Conservation (phyloP, 1,140 invertebrate species). For the Zaprionus africanus region DNA sequence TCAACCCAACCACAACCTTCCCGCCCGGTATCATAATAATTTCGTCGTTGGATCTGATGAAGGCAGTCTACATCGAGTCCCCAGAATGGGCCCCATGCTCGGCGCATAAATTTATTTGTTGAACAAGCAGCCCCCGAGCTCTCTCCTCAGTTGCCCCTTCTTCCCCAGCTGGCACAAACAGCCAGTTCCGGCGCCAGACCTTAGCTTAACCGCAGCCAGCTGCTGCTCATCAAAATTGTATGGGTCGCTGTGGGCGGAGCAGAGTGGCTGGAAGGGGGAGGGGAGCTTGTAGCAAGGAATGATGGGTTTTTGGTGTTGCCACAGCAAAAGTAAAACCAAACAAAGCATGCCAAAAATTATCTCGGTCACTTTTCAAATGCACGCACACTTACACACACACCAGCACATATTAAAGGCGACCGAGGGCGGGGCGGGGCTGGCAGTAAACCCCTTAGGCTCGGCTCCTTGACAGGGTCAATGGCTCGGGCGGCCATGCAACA, state of each 20-base stretch:
- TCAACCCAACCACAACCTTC: slow-evolving; percentile 17
- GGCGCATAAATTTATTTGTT: slow-evolving; percentile 75
- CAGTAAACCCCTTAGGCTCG: slow-evolving; percentile 17
- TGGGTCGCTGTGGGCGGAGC: slow-evolving; percentile 14
- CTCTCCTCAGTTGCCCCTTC: neutral
- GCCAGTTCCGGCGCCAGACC: slow-evolving; percentile 22
- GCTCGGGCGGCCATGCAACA: slow-evolving; percentile 29
- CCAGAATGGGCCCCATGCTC: slow-evolving; percentile 31
- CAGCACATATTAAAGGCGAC: slow-evolving; percentile 11
- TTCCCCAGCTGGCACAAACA: slow-evolving; percentile 1
- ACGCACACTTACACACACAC: slow-evolving; percentile 55
- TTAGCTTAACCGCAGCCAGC: slow-evolving; percentile 61
- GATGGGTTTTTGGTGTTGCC: slow-evolving; percentile 34
- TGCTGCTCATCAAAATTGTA: slow-evolving; percentile 78
- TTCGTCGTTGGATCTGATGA: slow-evolving; percentile 56
- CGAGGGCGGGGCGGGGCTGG: neutral
- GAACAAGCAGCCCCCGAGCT: slow-evolving; percentile 16
- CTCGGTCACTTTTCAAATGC: slow-evolving; percentile 81
- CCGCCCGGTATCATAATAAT: slow-evolving; percentile 63
- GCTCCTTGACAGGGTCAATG: slow-evolving; percentile 54
- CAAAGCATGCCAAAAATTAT: slow-evolving; percentile 80
- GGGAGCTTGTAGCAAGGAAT: neutral
- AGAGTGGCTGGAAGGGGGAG: neutral
- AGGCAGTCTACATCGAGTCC: slow-evolving; percentile 35
- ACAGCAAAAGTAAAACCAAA: slow-evolving; percentile 72